Evolutionary conservation across 1,140 invertebrate species (phyloP).

Genomic region (Anoplophora glabripennis): DNA sequence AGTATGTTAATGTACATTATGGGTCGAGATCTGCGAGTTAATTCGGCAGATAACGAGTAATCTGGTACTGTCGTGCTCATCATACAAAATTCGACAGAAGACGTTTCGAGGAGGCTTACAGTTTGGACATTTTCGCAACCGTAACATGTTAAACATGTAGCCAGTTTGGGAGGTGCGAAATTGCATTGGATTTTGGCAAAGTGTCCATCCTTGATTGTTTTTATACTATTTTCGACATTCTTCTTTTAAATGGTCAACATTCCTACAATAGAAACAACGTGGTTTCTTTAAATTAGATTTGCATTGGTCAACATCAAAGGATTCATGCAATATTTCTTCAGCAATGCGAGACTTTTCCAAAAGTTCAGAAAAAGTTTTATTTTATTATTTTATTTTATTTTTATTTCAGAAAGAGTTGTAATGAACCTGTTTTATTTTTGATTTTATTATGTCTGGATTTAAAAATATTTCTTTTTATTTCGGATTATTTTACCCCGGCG

Average conservation of each 20-base stretch:
- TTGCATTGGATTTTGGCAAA: neutral
- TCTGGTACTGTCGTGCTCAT: too few species aligned
- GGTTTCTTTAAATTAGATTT: too few species aligned
- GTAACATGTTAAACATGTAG: conserved; percentile 1
- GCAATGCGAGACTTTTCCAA: neutral
- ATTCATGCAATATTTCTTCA: neutral
- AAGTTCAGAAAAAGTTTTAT: conserved; percentile 5
- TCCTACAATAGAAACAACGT: neutral
- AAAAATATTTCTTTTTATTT: too few species aligned
- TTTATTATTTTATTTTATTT: neutral
- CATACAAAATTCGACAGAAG: too few species aligned
- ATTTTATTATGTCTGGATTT: too few species aligned
- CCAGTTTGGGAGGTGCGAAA: neutral
- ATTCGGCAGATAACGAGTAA: too few species aligned
- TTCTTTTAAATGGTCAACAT: neutral
- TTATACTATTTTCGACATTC: neutral
- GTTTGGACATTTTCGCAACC: conserved; percentile 14
- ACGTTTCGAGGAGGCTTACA: conserved; percentile 4
- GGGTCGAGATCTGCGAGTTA: too few species aligned
- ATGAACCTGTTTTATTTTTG: too few species aligned
- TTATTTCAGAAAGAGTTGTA: too few species aligned
- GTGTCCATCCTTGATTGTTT: neutral
- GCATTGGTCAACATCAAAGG: neutral
- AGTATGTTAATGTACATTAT: too few species aligned
- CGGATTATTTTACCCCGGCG: too few species aligned